Conservation (phyloP, 64 coral and sea anemone genomes). For the Montipora capricornis region DNA sequence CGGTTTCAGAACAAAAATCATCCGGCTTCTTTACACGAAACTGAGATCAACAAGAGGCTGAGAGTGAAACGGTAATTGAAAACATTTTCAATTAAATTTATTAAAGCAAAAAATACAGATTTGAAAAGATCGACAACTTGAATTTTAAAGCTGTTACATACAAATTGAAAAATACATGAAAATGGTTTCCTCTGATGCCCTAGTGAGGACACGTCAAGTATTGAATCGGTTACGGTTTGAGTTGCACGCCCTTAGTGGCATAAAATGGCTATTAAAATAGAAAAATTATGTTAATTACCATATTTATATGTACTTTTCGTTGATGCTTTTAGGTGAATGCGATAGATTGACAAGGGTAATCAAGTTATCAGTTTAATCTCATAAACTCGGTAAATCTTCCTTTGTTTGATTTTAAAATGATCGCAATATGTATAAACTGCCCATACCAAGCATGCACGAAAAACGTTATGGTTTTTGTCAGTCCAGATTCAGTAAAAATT, state of each 20-base stretch:
- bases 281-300: conserved; percentile 1
- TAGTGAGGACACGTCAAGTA: background rate
- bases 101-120: background rate
- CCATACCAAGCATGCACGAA: too few species aligned
- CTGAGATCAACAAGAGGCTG: background rate
- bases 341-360: background rate
- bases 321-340: background rate
- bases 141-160: background rate
- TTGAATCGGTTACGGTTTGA: conserved; percentile 1
- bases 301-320: background rate
- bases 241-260: background rate
- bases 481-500: too few species aligned
- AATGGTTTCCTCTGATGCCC: too few species aligned
- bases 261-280: conserved; percentile 7
- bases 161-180: background rate
- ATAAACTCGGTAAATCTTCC: background rate
- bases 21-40: background rate
- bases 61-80: conserved; percentile 29
- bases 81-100: conserved; percentile 10
- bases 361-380: background rate
- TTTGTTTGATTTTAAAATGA: too few species aligned
- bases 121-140: background rate
- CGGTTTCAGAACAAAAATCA: background rate
- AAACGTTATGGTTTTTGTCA: too few species aligned
- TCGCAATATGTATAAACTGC: too few species aligned